Evolutionary conservation across 2,797 vertebrate species (phyloP), one percentile per base, ranked within the genome.

Genomic region (Craterocephalus amniculus): DNA sequence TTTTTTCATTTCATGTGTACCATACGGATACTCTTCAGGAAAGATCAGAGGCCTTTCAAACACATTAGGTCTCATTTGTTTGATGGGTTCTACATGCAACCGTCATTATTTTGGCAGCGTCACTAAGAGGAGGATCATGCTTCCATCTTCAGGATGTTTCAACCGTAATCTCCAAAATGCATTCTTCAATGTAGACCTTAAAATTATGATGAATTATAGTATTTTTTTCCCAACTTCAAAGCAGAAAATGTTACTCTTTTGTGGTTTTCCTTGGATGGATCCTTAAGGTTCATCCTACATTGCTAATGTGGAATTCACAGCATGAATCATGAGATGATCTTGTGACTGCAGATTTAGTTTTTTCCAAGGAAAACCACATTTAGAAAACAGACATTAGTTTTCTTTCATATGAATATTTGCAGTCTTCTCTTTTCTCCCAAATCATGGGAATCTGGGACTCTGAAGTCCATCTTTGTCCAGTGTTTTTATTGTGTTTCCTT

Each of bases 111-210:
- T 10, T 22, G 20, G 45, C 20, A 8, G 1, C 3, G 6, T 40
- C 38, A 40, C 38, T 18, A 40, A 40, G 14, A 40, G 14, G 38
- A 40, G 5, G 16, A 40, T 40, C n/a, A 16, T 11, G 20, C 11
- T 48, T 48, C n/a, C 20, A 48, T 11, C 20, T 48, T 48, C 45
- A 13, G 24, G 22, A 24, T 52, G 49, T 27, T 52, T 13, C 1
- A 70, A 58, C 31, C n/a, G 32, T 48, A 27, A 74, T 68, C 63
- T 61, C 6, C 45, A 71, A 63, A 48, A 36, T 20, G 9, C 3
- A 2, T 43, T 70, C 72, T 74, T 68, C 65, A 52, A 64, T 31
- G 55, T 59, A 62, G 68, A 68, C 54, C 58, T 61, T 34, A 67
- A 3, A 70, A 57, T 43, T 55, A 60, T 40, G 27, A 70, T 34